These are phyloP conservation scores for Loris lydekkerianus DNA, from an alignment of 2,797 vertebrate species.

Conservation along the genomic window DNA sequence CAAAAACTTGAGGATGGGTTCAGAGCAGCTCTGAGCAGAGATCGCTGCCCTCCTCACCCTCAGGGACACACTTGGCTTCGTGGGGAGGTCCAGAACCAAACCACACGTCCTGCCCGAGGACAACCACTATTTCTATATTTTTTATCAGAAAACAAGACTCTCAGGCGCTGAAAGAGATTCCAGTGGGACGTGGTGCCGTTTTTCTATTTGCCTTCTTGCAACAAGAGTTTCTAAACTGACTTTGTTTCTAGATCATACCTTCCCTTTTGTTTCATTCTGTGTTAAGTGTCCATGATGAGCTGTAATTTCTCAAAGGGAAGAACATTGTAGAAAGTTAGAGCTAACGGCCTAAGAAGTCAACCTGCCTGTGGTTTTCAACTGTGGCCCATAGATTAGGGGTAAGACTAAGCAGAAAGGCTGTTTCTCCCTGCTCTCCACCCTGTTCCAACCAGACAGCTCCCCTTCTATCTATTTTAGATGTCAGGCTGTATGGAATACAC, in stretches of 20 bases:
- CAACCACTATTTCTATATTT: constrained; percentile 77
- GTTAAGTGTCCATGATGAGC: neutral
- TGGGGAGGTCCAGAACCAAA: constrained; percentile 67
- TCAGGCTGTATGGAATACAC: neutral
- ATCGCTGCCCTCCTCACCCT: constrained; percentile 72
- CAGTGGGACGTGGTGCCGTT: constrained; percentile 79
- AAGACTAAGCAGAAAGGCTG: neutral
- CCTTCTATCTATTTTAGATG: neutral
- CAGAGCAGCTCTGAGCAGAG: constrained; percentile 86
- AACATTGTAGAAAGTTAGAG: constrained; percentile 25
- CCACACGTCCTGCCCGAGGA: constrained; percentile 53
- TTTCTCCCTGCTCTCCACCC: rapidly evolving
- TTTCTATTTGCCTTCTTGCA: constrained; percentile 81
- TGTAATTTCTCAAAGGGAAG: neutral
- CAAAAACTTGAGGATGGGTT: constrained; percentile 90
- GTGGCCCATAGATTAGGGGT: neutral
- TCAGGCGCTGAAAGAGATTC: constrained; percentile 78
- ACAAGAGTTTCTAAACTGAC: constrained; percentile 65
- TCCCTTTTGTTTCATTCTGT: constrained; percentile 66
- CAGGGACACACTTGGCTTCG: constrained; percentile 71
- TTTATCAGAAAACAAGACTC: constrained; percentile 80
- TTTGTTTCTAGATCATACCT: constrained; percentile 61
- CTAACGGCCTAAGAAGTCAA: neutral
- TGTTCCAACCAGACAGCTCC: neutral
- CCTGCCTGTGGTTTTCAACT: neutral